These are phyloP conservation scores for Mactra quadrangularis DNA, from an alignment of 1,140 invertebrate species.

Conservation along the genomic window DNA sequence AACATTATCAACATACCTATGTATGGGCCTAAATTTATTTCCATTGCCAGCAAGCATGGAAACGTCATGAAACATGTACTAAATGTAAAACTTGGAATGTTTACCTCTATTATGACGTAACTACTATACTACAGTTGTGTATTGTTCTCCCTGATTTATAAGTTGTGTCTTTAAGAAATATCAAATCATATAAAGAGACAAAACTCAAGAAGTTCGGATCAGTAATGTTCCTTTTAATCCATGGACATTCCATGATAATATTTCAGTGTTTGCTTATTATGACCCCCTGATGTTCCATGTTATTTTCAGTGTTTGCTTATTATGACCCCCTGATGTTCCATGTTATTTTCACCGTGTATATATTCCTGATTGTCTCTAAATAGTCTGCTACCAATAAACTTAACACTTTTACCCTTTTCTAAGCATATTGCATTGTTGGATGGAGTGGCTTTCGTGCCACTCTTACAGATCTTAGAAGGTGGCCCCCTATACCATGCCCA, in stretches of 20 bases:
- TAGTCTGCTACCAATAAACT: constrained; percentile 10
- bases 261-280: background rate
- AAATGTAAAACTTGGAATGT: too few species aligned
- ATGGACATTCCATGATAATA: constrained; percentile 12
- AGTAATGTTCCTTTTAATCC: constrained; percentile 9
- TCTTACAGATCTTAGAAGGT: background rate
- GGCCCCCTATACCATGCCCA: background rate
- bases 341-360: background rate
- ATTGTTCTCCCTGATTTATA: too few species aligned
- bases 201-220: constrained; percentile 18
- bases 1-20: too few species aligned
- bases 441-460: too few species aligned
- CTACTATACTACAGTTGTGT: too few species aligned
- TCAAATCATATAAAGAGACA: too few species aligned
- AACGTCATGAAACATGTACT: too few species aligned
- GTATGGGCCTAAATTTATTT: too few species aligned
- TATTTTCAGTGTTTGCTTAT: background rate
- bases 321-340: constrained; percentile 6
- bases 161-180: too few species aligned
- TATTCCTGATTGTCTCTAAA: background rate
- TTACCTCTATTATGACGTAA: too few species aligned
- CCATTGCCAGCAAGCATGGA: too few species aligned
- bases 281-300: constrained; percentile 12
- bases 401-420: background rate
- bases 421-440: too few species aligned